These are phyloP conservation scores for Laupala kohalensis DNA, from an alignment of 1,140 invertebrate species.

Conservation along the genomic window DNA sequence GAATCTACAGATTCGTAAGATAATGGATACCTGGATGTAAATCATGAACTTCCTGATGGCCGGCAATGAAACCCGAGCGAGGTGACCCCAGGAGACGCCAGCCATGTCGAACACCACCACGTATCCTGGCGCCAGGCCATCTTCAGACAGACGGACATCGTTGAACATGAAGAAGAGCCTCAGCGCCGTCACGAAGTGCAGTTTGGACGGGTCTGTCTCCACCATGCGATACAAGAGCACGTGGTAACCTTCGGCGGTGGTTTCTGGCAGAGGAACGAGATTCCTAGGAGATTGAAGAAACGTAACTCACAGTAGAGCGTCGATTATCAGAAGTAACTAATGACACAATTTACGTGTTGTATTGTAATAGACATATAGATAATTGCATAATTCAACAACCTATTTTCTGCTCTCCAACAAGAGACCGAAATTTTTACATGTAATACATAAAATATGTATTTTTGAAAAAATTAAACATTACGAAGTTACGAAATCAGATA, in stretches of 20 bases:
- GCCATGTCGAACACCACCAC: conserved; percentile 53
- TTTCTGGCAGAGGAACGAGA: not conserved
- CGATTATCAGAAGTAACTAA: no score
- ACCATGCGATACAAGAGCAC: conserved; percentile 41
- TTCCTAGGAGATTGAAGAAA: not conserved
- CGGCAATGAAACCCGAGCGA: conserved; percentile 41
- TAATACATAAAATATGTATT: no score
- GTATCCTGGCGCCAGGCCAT: conserved; percentile 44
- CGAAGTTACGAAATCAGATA: no score
- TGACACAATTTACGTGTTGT: no score
- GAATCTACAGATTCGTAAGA: no score
- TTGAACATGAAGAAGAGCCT: conserved; percentile 51
- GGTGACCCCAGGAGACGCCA: conserved; percentile 41
- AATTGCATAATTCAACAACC: no score
- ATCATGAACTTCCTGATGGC: conserved; percentile 43
- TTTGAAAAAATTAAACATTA: no score
- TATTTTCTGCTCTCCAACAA: no score
- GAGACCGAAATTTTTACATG: no score
- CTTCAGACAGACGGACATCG: conserved; percentile 44
- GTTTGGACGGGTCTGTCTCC: conserved; percentile 42
- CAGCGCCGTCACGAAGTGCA: conserved; percentile 42
- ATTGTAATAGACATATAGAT: no score
- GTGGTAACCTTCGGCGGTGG: conserved; percentile 42
- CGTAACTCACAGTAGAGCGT: no score
- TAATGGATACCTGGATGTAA: conserved; percentile 52